These are phyloP conservation scores for Chromobotia macracanthus DNA, from an alignment of 2,797 vertebrate species.

Conservation along the genomic window DNA sequence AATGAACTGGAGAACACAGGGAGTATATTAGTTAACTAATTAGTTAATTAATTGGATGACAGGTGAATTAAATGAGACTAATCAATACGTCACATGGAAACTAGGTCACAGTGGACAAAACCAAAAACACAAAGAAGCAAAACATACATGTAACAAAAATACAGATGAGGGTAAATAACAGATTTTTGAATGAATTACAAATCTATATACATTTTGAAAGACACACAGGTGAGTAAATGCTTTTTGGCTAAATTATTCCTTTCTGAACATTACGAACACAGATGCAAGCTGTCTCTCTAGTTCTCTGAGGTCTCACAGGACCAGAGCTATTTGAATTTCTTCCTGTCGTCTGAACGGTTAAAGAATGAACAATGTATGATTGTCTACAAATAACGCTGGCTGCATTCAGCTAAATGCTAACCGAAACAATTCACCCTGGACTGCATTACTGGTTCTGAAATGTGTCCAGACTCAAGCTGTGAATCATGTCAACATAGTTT, in stretches of 20 bases:
- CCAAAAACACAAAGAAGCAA: no score
- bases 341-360: constrained; percentile 16
- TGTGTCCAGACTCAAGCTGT: neutral
- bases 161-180: no score
- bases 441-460: constrained; percentile 16
- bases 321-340: constrained; percentile 1
- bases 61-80: no score
- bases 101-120: no score
- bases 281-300: neutral
- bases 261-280: neutral
- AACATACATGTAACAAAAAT: no score
- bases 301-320: constrained; percentile 5
- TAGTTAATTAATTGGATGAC: no score
- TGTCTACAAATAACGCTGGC: constrained; percentile 23
- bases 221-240: no score
- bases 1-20: no score
- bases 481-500: constrained; percentile 11
- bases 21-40: no score
- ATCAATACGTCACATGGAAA: no score
- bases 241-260: neutral
- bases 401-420: constrained; percentile 19
- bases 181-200: no score
- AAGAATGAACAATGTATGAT: constrained; percentile 16
- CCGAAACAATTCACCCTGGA: neutral
- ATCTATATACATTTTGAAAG: no score